Percentiles rank a stretch among this genome's conserved stretches.
These are phyloP conservation scores for Hofmannophila pseudospretella DNA, from an alignment of 2,888 invertebrate genomes.

Conservation along the genomic window DNA sequence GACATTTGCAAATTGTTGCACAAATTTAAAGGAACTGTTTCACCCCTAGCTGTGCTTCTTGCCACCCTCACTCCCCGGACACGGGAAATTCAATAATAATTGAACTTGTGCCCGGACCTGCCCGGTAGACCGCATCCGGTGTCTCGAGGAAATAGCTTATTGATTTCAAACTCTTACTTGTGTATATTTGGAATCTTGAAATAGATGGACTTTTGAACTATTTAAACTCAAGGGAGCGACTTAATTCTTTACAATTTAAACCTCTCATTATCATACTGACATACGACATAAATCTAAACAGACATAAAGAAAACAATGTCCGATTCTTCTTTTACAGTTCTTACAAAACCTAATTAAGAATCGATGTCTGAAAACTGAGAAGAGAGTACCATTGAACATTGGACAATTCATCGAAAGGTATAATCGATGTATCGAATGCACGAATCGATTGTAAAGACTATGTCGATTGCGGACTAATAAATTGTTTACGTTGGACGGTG, in stretches of 20 bases:
- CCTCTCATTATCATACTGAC: too few relatives aligned
- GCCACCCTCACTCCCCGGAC: slow-evolving; percentile 23
- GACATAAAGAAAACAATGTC: slow-evolving; percentile 5
- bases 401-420: slow-evolving; percentile 40
- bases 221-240: too few relatives aligned
- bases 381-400: slow-evolving; percentile 33
- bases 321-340: slow-evolving; percentile 8
- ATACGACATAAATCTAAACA: too few relatives aligned
- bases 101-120: slow-evolving; percentile 59
- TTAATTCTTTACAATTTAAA: too few relatives aligned
- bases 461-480: slow-evolving; percentile 66
- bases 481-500: slow-evolving; percentile 62
- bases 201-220: too few relatives aligned
- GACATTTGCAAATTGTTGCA: background rate
- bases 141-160: slow-evolving; percentile 61
- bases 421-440: slow-evolving; percentile 50
- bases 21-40: slow-evolving; percentile 10
- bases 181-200: too few relatives aligned
- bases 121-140: slow-evolving; percentile 58
- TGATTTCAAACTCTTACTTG: slow-evolving; percentile 44
- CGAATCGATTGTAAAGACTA: slow-evolving; percentile 59
- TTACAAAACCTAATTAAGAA: slow-evolving; percentile 40
- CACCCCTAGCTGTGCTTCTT: slow-evolving; percentile 4
- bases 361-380: slow-evolving; percentile 43
- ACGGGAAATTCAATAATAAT: slow-evolving; percentile 71